Evolutionary conservation across 2,113 vertebrate species (phyloP).

Genomic region (Spilogale gracilis): DNA sequence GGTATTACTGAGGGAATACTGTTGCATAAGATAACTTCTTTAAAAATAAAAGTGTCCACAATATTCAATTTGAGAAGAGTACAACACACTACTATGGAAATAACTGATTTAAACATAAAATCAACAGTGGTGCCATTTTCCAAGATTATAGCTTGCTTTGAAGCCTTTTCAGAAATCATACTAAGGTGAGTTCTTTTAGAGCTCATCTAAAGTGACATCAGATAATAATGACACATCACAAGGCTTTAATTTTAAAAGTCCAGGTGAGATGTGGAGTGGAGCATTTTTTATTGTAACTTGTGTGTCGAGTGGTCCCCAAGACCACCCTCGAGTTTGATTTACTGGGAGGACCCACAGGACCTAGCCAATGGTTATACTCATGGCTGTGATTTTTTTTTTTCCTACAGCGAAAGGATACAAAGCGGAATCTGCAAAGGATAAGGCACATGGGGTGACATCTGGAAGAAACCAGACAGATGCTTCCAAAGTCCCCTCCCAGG

Average conservation of each 20-base stretch:
- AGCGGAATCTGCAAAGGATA: neutral
- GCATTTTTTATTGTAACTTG: neutral
- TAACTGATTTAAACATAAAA: slow-evolving; percentile 31
- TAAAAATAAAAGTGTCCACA: neutral
- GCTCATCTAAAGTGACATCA: neutral
- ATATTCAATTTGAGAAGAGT: neutral
- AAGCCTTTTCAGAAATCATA: neutral
- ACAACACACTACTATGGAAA: neutral
- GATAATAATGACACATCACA: neutral
- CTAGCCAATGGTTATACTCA: neutral
- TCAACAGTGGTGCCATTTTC: neutral
- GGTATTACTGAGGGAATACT: neutral
- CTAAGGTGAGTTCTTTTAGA: neutral
- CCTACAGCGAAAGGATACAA: neutral
- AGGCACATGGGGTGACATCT: neutral
- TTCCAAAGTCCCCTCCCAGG: neutral
- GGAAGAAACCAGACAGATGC: neutral
- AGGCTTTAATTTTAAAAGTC: slow-evolving; percentile 19
- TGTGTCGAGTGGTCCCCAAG: neutral
- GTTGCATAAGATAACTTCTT: neutral
- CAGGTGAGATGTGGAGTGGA: neutral
- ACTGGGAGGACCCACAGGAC: neutral
- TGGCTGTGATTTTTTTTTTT: neutral
- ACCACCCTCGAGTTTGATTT: neutral
- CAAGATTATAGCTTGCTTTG: neutral